Evolutionary conservation across 2,797 vertebrate genomes (phyloP).

Genomic region (Mastacembelus armatus): DNA sequence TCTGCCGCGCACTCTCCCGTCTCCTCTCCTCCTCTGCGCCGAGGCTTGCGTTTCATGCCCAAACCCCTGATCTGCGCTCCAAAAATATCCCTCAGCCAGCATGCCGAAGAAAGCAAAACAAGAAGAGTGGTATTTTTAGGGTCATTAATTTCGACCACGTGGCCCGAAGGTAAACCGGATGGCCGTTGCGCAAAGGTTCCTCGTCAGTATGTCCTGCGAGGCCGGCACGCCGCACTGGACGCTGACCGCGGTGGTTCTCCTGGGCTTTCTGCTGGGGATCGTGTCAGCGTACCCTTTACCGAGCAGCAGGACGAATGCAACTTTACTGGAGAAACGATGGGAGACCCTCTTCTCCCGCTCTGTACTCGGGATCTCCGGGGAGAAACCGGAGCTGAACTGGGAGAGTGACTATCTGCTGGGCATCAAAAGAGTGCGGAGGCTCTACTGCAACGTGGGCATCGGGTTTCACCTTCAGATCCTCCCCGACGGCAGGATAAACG

Average conservation of each 20-base stretch:
- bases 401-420: slow-evolving; percentile 96
- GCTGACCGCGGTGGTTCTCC: slow-evolving; percentile 87
- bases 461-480: slow-evolving; percentile 98
- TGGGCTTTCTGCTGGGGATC: slow-evolving; percentile 88
- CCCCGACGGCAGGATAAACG: slow-evolving; percentile 92
- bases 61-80: slow-evolving; percentile 91
- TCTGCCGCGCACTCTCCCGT: slow-evolving; percentile 81
- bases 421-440: slow-evolving; percentile 94
- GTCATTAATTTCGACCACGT: slow-evolving; percentile 97
- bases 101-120: slow-evolving; percentile 96
- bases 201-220: slow-evolving; percentile 95
- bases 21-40: slow-evolving; percentile 82
- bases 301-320: slow-evolving; percentile 86
- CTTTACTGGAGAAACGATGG: slow-evolving; percentile 90
- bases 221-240: slow-evolving; percentile 89
- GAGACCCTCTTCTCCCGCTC: slow-evolving; percentile 93
- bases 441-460: slow-evolving; percentile 99
- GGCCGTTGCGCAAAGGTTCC: slow-evolving; percentile 91
- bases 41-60: slow-evolving; percentile 92
- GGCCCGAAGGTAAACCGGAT: slow-evolving; percentile 95
- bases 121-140: slow-evolving; percentile 99
- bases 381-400: slow-evolving; percentile 91
- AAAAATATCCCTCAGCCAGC: slow-evolving; percentile 96
- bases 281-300: slow-evolving; percentile 85
- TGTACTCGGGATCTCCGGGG: slow-evolving; percentile 89